Evolutionary conservation across 2,888 invertebrate species (phyloP), one percentile per base, ranked within the genome.

Genomic region (Dolichomitus sp.): DNA sequence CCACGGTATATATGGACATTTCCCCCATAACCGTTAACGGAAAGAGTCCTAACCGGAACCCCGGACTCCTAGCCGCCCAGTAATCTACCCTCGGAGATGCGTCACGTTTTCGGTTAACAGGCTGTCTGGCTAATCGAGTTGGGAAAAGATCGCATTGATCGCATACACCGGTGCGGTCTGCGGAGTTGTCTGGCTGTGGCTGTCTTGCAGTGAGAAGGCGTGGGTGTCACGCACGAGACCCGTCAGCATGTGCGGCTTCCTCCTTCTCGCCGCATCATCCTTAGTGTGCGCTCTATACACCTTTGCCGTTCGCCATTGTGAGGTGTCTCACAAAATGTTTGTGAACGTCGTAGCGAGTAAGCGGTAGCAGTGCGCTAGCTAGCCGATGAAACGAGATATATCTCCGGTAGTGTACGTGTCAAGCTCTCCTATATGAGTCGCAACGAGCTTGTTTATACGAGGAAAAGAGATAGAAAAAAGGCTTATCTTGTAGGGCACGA

Each of bases 71-170:
- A 19, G 40, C 45, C 45, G 68, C 7, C 77, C 50, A 42, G 77
- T 82, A 79, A 82, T 83, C 82, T 14, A 45, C 83, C 74, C 69
- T 23, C 52, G 63, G 68, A 84, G 77, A 80, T 80, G 82, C 80
- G 83, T 85, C 84, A 85, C 84, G 83, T 83, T 81, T 77, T 80
- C 74, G 84, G 74, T 80, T 85, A 85, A 85, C 83, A 81, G 73
- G 73, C 76, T 83, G 81, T 79, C 81, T 68, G 68, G 79, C 81
- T 81, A 85, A 85, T 85, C 81, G 83, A 83, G 65, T 73, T 83
- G 81, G 37, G 74, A 75, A 72, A 66, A 75, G 82, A 82, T 82
- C 82, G 30, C 30, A 75, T 75, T 70, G 82, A 83, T 83, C 79
- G 82, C 65, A 33, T 42, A 70, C 59, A 45, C 68, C 81, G 42